Percentiles rank a stretch among this genome's conserved stretches.
phyloP scores from a whole-genome alignment of 2,113 vertebrate genomes.

The human region GRCh38 chr2:59807001-59807500 shows the following conservation, averaged over 20 bases:
- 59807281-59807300: neutral
- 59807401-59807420: conserved; percentile 43
- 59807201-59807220: neutral
- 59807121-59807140: conserved; percentile 20
- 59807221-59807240: neutral
- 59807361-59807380: conserved; percentile 6
- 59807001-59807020: neutral
- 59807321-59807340: neutral
- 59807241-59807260: neutral
- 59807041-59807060: neutral
- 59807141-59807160: conserved; percentile 18
- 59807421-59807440: conserved; percentile 47
- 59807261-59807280: neutral
- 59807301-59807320: neutral
- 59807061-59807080: neutral
- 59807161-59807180: neutral
- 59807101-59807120: neutral
- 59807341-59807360: neutral
- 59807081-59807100: neutral
- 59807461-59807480: conserved; percentile 71
- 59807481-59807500: conserved; percentile 69
- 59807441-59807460: conserved; percentile 65
- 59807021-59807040: neutral
- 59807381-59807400: conserved; percentile 17
- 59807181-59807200: conserved; percentile 2